Evolutionary conservation across 1,140 invertebrate genomes (phyloP), one percentile per base, ranked within the genome.

Genomic region (Papilio polytes): DNA sequence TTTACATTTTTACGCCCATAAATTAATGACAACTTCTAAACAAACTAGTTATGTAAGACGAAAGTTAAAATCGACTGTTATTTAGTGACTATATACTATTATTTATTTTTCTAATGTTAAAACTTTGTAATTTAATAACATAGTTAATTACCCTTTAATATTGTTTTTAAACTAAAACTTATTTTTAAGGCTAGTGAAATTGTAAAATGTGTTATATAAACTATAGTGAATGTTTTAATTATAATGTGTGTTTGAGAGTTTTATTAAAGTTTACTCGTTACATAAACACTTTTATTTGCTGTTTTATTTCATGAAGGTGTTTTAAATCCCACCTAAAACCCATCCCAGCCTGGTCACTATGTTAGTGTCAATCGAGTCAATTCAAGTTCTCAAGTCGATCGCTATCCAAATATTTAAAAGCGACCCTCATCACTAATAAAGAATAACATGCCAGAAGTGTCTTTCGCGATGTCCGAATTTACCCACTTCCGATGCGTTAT

Each of bases 141-240:
- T 73, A 78, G 6, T 22, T 77, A 72, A 66, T 80, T 78, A 41
- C 36, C 36, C 7, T 78, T 80, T 72, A 22, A 81, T 77, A 76
- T 15, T 46, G 59, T 66, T 78, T 46, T 63, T 66, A 66, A 63
- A 78, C 59, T 78, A 78, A 78, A 66, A 66, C 46, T 78, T 78
- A 78, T 15, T 63, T 85, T 85, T 88, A 88, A 88, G 86, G 86
- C 86, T 88, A 88, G 86, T 88, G 86, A 88, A 86, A 77, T 82
- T 86, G 81, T 87, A 84, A 66, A 66, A 78, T 84, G 82, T 82
- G 73, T 82, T 78, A 44, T 82, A 56, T 81, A 83, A 79, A 44
- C 3, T 78, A 78, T 63, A 74, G 59, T 78, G 31, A 80, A 82
- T 81, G 79, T 82, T 31, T 31, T 70, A 70, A 70, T 63, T 83